These are phyloP conservation scores for Ophion costatus DNA, from an alignment of 2,888 invertebrate species.

Conservation along the genomic window DNA sequence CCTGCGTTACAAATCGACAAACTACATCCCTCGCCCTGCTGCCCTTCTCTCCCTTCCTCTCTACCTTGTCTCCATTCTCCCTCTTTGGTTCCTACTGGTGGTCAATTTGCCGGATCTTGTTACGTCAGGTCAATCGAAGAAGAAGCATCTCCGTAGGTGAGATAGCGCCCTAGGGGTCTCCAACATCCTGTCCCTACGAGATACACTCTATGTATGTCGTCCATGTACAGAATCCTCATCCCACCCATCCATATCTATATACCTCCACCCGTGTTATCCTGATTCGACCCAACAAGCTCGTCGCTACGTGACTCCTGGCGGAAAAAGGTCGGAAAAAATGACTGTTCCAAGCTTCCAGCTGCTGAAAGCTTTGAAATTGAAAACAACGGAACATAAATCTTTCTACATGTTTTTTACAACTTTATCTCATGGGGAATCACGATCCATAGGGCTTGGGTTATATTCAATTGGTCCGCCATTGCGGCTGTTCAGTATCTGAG, in stretches of 20 bases:
- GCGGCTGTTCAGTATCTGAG: slow-evolving; percentile 10
- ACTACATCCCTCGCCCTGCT: background rate
- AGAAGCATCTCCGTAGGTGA: too few relatives aligned
- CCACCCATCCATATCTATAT: too few relatives aligned
- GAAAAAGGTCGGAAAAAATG: background rate
- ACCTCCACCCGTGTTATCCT: background rate
- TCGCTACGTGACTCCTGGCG: background rate
- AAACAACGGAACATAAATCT: background rate
- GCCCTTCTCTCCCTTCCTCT: background rate
- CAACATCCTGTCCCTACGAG: too few relatives aligned
- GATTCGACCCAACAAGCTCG: background rate
- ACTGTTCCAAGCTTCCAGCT: background rate
- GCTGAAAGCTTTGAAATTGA: background rate
- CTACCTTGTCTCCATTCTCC: background rate
- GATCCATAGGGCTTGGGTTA: background rate
- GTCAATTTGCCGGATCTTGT: background rate
- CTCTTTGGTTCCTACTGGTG: background rate
- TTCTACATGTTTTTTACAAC: background rate
- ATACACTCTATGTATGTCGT: too few relatives aligned
- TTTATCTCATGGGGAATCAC: background rate
- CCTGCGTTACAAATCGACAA: background rate
- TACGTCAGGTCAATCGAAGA: too few relatives aligned
- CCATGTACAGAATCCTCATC: too few relatives aligned
- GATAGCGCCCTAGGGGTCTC: too few relatives aligned
- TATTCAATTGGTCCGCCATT: background rate